A percentile compares a stretch with the other conserved stretches of the same genome.
phyloP scores from a whole-genome alignment of 2,888 invertebrate genomes.

The Drosophila robusta region DNA sequence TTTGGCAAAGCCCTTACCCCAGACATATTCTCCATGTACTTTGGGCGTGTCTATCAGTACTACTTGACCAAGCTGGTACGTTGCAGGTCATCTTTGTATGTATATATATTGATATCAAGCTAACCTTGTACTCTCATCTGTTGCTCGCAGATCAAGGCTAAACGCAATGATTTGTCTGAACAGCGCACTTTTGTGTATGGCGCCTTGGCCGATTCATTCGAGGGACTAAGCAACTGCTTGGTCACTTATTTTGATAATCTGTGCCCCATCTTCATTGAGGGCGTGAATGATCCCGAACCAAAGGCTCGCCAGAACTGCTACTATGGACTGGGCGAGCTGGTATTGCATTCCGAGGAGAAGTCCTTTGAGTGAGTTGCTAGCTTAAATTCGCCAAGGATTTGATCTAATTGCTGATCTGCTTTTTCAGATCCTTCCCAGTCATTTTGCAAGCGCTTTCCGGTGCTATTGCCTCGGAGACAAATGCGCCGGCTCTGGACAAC shows the following conservation, averaged over 20 bases:
- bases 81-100: background rate
- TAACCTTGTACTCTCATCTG: background rate
- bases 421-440: constrained; percentile 87
- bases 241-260: constrained; percentile 87
- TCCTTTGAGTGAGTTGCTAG: constrained; percentile 87
- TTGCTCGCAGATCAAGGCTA: constrained; percentile 87
- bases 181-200: constrained; percentile 91
- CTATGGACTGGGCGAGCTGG: constrained; percentile 91
- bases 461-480: constrained; percentile 88
- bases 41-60: constrained; percentile 88
- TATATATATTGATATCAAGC: background rate
- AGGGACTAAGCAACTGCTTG: constrained; percentile 87
- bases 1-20: constrained; percentile 89
- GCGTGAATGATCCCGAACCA: constrained; percentile 88
- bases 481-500: constrained; percentile 90
- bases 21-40: constrained; percentile 89
- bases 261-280: constrained; percentile 88
- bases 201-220: constrained; percentile 90
- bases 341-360: constrained; percentile 88
- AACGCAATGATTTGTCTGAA: constrained; percentile 85
- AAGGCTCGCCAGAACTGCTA: constrained; percentile 92
- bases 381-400: background rate
- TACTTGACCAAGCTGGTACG: constrained; percentile 89
- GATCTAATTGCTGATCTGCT: background rate
- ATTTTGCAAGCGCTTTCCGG: constrained; percentile 89